A percentile compares a stretch with the other conserved stretches of the same genome.
These are phyloP conservation scores for Mechanitis mazaeus DNA, from an alignment of 2,888 invertebrate genomes.

Conservation along the genomic window DNA sequence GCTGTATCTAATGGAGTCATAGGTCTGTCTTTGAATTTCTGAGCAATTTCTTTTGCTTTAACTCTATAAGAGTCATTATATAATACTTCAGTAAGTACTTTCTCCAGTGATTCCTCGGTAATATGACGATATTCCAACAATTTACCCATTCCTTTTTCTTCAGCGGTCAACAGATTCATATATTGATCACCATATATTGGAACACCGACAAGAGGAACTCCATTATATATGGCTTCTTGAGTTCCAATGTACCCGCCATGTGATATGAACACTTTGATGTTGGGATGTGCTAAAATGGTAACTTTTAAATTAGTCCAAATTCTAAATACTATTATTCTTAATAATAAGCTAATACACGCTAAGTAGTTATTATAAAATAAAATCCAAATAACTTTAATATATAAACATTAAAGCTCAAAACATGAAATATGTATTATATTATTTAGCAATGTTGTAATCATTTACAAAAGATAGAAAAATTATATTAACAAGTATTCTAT, in stretches of 20 bases:
- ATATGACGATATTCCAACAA: slow-evolving; percentile 61
- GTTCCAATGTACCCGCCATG: slow-evolving; percentile 82
- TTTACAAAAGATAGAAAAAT: too few relatives aligned
- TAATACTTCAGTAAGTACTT: slow-evolving; percentile 53
- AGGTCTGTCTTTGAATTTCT: slow-evolving; percentile 73
- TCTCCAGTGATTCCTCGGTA: slow-evolving; percentile 52
- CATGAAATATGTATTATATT: too few relatives aligned
- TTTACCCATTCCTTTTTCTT: slow-evolving; percentile 60
- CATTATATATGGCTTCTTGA: slow-evolving; percentile 78
- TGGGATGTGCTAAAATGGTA: slow-evolving; percentile 68
- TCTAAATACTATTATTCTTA: too few relatives aligned
- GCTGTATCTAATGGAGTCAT: slow-evolving; percentile 67
- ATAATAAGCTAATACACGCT: neutral
- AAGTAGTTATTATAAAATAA: too few relatives aligned
- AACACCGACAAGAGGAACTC: slow-evolving; percentile 73
- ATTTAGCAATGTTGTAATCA: too few relatives aligned
- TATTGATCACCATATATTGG: slow-evolving; percentile 73
- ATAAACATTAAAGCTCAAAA: too few relatives aligned
- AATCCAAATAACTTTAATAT: too few relatives aligned
- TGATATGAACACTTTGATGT: slow-evolving; percentile 77
- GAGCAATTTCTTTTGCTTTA: slow-evolving; percentile 58
- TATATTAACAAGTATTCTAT: neutral
- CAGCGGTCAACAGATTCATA: slow-evolving; percentile 62
- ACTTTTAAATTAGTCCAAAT: too few relatives aligned
- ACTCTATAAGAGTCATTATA: slow-evolving; percentile 48